Percentiles rank a stretch among this genome's conserved stretches.
Evolutionary conservation across 2,113 vertebrate genomes (phyloP).

Genomic region (Fulica atra): DNA sequence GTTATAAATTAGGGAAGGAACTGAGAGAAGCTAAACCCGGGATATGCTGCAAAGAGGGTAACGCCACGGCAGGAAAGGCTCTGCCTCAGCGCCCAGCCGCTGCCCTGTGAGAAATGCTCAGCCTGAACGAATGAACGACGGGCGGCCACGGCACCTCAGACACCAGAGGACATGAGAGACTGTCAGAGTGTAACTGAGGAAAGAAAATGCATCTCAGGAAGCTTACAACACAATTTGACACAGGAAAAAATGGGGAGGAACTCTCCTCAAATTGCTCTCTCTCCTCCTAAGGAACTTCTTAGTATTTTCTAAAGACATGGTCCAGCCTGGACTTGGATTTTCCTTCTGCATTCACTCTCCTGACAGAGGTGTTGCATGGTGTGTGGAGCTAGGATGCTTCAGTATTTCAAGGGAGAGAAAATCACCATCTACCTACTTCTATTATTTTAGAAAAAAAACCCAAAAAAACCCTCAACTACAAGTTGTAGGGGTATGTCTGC

Average conservation of each 20-base stretch:
- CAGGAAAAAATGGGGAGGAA: neutral
- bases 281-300: neutral
- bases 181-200: rapidly evolving
- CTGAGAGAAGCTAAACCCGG: neutral
- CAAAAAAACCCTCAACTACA: neutral
- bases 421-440: neutral
- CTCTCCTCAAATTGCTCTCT: neutral
- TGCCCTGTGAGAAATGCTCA: neutral
- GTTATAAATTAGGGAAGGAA: neutral
- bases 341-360: neutral
- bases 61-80: neutral
- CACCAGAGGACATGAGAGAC: neutral
- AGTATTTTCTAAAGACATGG: neutral
- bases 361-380: neutral
- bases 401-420: neutral
- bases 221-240: neutral
- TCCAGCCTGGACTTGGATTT: neutral
- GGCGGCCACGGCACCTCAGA: neutral
- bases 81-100: neutral
- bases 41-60: rapidly evolving
- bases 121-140: neutral
- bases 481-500: neutral
- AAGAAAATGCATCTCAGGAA: neutral
- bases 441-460: neutral
- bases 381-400: neutral